Conservation (phyloP, 1,140 invertebrate genomes). For the Hylyphantes graminicola region DNA sequence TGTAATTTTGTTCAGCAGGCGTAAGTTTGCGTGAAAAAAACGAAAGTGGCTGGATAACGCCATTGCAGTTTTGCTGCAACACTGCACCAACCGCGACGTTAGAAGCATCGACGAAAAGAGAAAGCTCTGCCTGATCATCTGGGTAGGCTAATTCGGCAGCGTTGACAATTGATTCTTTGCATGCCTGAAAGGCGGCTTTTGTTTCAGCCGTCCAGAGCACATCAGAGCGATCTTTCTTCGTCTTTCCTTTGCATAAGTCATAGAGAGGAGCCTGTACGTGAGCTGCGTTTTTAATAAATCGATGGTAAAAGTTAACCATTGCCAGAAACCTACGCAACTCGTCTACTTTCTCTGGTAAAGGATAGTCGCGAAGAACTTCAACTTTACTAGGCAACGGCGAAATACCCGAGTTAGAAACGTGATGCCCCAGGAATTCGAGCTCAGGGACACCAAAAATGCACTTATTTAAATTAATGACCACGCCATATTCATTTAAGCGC, state of each 20-base stretch:
- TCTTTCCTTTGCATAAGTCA: not conserved
- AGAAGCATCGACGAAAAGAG: not conserved
- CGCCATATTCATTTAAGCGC: not conserved
- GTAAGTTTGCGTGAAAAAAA: constrained; percentile 60
- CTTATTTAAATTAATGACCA: not conserved
- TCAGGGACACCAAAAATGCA: not conserved
- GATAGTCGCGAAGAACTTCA: constrained; percentile 64
- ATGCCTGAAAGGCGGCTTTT: not conserved
- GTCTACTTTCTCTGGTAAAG: constrained; percentile 64
- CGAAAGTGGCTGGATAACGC: constrained; percentile 48
- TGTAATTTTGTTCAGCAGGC: constrained; percentile 47
- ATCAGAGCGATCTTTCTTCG: not conserved
- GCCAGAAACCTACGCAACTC: constrained; percentile 66
- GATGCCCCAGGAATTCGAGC: constrained; percentile 1
- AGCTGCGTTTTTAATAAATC: constrained; percentile 64
- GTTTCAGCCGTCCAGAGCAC: not conserved
- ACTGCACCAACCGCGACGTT: not conserved
- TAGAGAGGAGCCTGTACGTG: not conserved
- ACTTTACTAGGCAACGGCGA: constrained; percentile 64
- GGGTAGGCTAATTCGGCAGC: not conserved
- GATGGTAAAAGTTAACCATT: constrained; percentile 67
- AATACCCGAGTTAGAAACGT: not conserved
- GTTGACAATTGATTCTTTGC: not conserved
- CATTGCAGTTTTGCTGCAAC: not conserved
- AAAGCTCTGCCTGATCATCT: not conserved